phyloP scores from a whole-genome alignment of 2,888 invertebrate genomes.

The Ametastegia equiseti region DNA sequence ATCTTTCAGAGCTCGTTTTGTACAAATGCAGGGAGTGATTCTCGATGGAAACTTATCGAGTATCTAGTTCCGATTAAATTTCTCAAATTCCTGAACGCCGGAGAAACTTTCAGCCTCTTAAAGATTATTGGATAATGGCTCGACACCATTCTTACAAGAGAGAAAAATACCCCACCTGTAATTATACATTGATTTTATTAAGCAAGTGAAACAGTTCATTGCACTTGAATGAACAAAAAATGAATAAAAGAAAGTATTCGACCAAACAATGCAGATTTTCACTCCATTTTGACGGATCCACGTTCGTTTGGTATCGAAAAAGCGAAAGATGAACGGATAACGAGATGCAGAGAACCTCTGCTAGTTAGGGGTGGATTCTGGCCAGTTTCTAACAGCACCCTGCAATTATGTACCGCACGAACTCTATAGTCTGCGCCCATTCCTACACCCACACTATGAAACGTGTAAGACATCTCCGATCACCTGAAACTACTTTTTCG shows the following conservation, averaged over 20 bases:
- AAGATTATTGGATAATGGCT: constrained; percentile 11
- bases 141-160: not conserved
- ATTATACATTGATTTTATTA: not conserved
- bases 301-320: not conserved
- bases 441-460: constrained; percentile 49
- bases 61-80: constrained; percentile 27
- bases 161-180: constrained; percentile 27
- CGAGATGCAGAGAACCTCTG: constrained; percentile 53
- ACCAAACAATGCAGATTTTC: too few relatives aligned
- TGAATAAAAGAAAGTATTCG: too few relatives aligned
- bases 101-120: constrained; percentile 15
- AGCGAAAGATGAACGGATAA: not conserved
- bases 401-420: constrained; percentile 58
- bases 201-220: not conserved
- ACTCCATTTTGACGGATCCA: not conserved
- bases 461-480: not conserved
- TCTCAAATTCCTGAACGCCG: not conserved
- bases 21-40: not conserved
- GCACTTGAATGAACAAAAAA: too few relatives aligned
- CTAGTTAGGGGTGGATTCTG: constrained; percentile 54
- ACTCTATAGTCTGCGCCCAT: constrained; percentile 49
- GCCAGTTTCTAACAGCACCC: constrained; percentile 55
- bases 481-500: not conserved
- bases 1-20: not conserved
- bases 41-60: constrained; percentile 3